A percentile compares a stretch with the other conserved stretches of the same genome.
phyloP scores from a whole-genome alignment of 1,140 invertebrate genomes.

The Drosophila lacteicornis region DNA sequence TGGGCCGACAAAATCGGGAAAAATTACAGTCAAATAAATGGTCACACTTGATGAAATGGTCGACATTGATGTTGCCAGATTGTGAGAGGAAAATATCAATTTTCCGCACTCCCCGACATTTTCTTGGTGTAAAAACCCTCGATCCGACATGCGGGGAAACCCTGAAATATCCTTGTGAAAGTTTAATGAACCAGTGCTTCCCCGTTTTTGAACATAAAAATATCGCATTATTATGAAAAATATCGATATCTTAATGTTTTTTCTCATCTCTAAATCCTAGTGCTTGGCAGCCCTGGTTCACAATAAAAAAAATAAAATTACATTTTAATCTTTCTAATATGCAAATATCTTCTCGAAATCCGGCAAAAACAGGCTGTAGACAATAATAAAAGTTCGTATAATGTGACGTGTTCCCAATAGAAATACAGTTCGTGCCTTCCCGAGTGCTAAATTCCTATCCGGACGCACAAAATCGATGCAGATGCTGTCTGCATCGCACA shows the following conservation, averaged over 20 bases:
- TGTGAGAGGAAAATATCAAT: not conserved
- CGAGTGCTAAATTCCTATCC: not conserved
- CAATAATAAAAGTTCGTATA: not conserved
- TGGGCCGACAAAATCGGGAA: slow-evolving; percentile 17
- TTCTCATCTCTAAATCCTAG: slow-evolving; percentile 7
- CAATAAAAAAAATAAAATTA: slow-evolving; percentile 43
- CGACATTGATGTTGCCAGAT: not conserved
- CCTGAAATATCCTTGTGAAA: not conserved
- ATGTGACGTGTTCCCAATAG: slow-evolving; percentile 16
- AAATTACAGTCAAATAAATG: too few relatives aligned
- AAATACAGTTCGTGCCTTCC: slow-evolving; percentile 25
- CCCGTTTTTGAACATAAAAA: not conserved
- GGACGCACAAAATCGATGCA: slow-evolving; percentile 43
- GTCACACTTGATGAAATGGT: too few relatives aligned
- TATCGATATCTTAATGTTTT: not conserved
- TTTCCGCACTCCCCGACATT: too few relatives aligned
- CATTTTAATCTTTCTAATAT: slow-evolving; percentile 43
- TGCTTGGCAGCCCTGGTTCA: slow-evolving; percentile 21
- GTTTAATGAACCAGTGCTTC: not conserved
- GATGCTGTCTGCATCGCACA: slow-evolving; percentile 44
- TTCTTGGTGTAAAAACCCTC: too few relatives aligned
- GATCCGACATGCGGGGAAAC: too few relatives aligned
- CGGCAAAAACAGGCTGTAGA: not conserved
- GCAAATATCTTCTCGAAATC: slow-evolving; percentile 24
- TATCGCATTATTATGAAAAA: not conserved